A percentile compares a stretch with the other conserved stretches of the same genome.
Conservation (phyloP, 1,140 invertebrate species). For the Bombus soroeensis region DNA sequence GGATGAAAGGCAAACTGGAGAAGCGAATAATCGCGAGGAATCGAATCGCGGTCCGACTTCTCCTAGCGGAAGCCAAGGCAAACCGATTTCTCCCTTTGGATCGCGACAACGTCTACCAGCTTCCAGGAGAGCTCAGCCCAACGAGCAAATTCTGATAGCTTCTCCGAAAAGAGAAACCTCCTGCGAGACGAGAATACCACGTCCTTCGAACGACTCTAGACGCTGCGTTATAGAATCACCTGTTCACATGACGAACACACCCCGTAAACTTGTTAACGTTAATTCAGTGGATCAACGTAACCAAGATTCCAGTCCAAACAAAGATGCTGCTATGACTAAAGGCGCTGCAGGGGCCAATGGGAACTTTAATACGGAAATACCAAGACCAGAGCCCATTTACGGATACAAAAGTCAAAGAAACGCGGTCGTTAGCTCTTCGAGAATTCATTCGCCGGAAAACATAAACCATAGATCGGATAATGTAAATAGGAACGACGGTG, state of each 20-base stretch:
- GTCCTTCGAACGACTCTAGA: slow-evolving; percentile 56
- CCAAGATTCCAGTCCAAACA: slow-evolving; percentile 13
- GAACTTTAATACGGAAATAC: slow-evolving; percentile 40
- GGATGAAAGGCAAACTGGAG: background rate
- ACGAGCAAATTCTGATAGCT: slow-evolving; percentile 79
- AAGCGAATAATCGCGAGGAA: background rate
- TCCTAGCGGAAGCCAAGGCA: background rate
- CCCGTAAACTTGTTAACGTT: slow-evolving; percentile 24
- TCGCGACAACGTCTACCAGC: slow-evolving; percentile 4
- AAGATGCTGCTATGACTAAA: background rate
- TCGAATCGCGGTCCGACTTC: background rate
- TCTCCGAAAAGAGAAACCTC: slow-evolving; percentile 75
- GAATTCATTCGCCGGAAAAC: background rate
- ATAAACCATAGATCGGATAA: background rate
- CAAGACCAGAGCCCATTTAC: slow-evolving; percentile 67
- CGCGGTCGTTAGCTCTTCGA: background rate
- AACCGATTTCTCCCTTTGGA: background rate
- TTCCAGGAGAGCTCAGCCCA: slow-evolving; percentile 70
- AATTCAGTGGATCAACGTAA: background rate
- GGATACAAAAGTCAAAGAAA: slow-evolving; percentile 27
- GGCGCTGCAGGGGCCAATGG: background rate
- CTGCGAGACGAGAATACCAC: slow-evolving; percentile 64
- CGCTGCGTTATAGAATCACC: slow-evolving; percentile 67
- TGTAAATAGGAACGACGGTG: background rate
- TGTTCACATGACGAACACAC: slow-evolving; percentile 71